Evolutionary conservation across 2,113 vertebrate genomes (phyloP).

Genomic region (Grammomys dolichurus): DNA sequence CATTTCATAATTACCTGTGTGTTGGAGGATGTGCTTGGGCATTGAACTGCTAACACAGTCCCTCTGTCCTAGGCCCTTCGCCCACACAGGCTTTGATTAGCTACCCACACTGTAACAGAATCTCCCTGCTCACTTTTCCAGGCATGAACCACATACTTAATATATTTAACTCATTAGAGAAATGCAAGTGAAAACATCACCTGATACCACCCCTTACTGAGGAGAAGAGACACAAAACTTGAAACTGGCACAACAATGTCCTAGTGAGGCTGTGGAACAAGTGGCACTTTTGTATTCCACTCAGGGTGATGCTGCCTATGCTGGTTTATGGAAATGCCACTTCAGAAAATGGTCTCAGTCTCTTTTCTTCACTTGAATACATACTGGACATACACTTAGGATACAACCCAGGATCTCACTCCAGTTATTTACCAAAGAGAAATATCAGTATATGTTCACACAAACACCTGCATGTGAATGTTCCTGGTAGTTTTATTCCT

Average conservation of each 20-base stretch:
- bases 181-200: background rate
- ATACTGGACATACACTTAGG: background rate
- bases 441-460: background rate
- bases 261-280: background rate
- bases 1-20: background rate
- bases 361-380: background rate
- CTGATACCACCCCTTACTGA: background rate
- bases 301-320: background rate
- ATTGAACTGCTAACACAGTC: background rate
- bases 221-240: background rate
- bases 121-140: background rate
- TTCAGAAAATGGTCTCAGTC: background rate
- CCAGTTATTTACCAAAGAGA: background rate
- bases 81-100: background rate
- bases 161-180: background rate
- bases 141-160: background rate
- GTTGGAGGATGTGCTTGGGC: background rate
- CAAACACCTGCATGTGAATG: background rate
- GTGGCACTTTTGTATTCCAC: background rate
- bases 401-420: background rate
- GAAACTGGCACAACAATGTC: background rate
- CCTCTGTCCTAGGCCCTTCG: background rate
- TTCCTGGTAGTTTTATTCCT: background rate
- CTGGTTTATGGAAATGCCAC: background rate
- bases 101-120: background rate